Percentiles rank a stretch among this genome's conserved stretches.
Evolutionary conservation across 1,140 invertebrate species (phyloP).

Genomic region (Laodelphax striatellus): DNA sequence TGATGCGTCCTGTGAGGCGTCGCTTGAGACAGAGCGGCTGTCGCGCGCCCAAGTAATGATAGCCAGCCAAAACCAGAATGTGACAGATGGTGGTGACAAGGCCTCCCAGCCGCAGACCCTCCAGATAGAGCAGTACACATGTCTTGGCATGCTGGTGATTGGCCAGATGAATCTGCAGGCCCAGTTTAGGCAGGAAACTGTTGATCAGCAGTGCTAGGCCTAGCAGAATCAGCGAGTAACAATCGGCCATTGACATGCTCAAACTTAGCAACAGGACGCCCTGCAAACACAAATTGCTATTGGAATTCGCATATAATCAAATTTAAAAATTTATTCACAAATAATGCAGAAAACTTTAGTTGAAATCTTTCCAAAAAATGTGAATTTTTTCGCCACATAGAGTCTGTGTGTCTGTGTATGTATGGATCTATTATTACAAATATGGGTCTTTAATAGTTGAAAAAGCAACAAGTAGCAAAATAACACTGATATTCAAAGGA

Average conservation of each 20-base stretch:
- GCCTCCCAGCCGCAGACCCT: constrained; percentile 40
- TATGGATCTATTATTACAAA: no score
- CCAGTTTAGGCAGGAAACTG: constrained; percentile 33
- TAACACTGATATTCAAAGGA: no score
- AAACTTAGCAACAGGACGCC: constrained; percentile 29
- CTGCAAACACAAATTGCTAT: no score
- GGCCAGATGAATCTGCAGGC: constrained; percentile 16
- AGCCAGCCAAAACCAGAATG: constrained; percentile 47
- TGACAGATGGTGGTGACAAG: constrained; percentile 50
- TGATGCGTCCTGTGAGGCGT: constrained; percentile 37
- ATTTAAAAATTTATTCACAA: no score
- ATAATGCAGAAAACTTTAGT: no score
- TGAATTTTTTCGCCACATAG: no score
- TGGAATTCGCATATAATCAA: no score
- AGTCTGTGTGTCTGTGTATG: no score
- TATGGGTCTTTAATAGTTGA: no score
- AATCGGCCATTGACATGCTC: constrained; percentile 39
- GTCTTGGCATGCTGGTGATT: background rate
- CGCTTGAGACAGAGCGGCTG: constrained; percentile 48
- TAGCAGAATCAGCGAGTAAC: constrained; percentile 37
- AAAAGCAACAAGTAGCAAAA: no score
- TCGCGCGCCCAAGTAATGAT: constrained; percentile 53
- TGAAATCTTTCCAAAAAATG: no score
- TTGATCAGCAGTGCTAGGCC: constrained; percentile 41
- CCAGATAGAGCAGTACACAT: constrained; percentile 33